phyloP scores from a whole-genome alignment of 2,888 invertebrate species.

The Sthenelais limicola region DNA sequence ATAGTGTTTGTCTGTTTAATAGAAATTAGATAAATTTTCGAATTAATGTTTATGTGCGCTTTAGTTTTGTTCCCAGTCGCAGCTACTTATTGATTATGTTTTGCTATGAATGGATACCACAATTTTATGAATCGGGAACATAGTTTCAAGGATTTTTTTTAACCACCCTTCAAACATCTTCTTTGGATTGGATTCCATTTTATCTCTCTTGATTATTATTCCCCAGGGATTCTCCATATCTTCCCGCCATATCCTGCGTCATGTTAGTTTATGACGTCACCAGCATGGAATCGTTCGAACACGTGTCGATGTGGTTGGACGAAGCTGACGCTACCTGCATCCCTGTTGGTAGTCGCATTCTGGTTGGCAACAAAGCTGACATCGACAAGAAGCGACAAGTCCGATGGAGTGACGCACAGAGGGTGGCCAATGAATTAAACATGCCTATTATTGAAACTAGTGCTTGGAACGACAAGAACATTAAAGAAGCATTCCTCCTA shows the following conservation, averaged over 20 bases:
- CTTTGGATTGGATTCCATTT: no score
- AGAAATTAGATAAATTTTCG: no score
- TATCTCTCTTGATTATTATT: not conserved
- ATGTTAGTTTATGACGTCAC: slow-evolving; percentile 27
- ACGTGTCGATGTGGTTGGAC: slow-evolving; percentile 28
- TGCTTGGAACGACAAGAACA: slow-evolving; percentile 6
- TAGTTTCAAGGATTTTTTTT: no score
- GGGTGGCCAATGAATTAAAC: slow-evolving; percentile 3
- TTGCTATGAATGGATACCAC: no score
- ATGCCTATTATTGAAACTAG: slow-evolving; percentile 22
- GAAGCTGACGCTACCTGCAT: slow-evolving; percentile 24
- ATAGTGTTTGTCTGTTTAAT: no score
- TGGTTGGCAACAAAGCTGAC: slow-evolving; percentile 27
- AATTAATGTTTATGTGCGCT: no score
- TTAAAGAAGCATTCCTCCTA: slow-evolving; percentile 5
- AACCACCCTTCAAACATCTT: no score
- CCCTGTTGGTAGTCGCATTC: not conserved
- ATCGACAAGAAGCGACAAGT: slow-evolving; percentile 23
- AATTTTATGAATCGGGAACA: no score
- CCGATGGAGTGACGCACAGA: not conserved
- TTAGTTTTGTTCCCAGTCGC: no score
- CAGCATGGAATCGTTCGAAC: slow-evolving; percentile 14
- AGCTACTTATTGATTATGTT: no score
- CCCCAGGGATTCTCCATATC: slow-evolving; percentile 21
- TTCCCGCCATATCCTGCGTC: not conserved